These are phyloP conservation scores for Hirtodrosophila alboralis DNA, from an alignment of 2,888 invertebrate genomes.

Conservation along the genomic window DNA sequence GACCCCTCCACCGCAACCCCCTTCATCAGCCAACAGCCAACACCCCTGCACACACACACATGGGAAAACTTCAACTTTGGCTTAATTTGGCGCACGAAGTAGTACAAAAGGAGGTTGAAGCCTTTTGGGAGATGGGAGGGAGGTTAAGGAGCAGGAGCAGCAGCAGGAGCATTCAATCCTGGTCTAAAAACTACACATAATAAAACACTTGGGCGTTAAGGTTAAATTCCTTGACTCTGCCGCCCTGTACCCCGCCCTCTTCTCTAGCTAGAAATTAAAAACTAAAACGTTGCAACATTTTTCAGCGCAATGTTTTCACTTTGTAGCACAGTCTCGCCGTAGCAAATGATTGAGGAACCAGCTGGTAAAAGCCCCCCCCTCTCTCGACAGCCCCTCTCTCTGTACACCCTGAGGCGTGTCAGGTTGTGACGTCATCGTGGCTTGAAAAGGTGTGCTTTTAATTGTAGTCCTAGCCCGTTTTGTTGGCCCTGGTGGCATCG, in stretches of 20 bases:
- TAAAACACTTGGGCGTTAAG: constrained; percentile 78
- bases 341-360: constrained; percentile 69
- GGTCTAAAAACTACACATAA: constrained; percentile 66
- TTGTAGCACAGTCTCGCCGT: constrained; percentile 45
- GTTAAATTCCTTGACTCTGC: constrained; percentile 64
- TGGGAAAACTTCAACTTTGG: constrained; percentile 65
- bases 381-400: not conserved
- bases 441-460: constrained; percentile 79
- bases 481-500: constrained; percentile 52
- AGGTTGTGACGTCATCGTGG: constrained; percentile 30
- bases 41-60: constrained; percentile 1
- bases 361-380: constrained; percentile 21
- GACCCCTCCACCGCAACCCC: not conserved
- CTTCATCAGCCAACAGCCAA: not conserved
- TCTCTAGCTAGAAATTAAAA: constrained; percentile 57
- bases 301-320: constrained; percentile 69
- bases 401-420: not conserved
- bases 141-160: no score
- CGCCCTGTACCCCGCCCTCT: not conserved
- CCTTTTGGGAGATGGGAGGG: not conserved
- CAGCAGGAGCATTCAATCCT: constrained; percentile 28
- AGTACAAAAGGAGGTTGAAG: constrained; percentile 28
- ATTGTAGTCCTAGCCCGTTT: constrained; percentile 71
- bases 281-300: constrained; percentile 75
- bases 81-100: constrained; percentile 80